phyloP scores from a whole-genome alignment of 2,797 vertebrate genomes.

The Cossypha dichroa region DNA sequence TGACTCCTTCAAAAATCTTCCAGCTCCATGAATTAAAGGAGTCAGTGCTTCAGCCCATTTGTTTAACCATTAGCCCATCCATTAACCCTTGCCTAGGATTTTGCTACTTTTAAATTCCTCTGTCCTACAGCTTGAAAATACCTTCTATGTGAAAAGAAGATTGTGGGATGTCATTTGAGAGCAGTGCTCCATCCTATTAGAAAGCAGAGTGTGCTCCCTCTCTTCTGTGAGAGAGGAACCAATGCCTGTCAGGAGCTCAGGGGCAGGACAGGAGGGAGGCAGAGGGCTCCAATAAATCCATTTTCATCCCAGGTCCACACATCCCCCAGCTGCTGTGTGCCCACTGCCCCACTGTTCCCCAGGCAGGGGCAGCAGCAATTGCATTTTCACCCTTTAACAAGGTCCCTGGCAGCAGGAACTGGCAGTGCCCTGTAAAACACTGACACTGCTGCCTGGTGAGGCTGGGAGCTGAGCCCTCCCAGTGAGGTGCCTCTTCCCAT shows the following conservation, averaged over 20 bases:
- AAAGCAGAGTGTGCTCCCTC: fast-evolving
- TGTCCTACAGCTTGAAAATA: not conserved
- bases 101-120: not conserved
- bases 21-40: not conserved
- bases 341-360: fast-evolving
- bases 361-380: not conserved
- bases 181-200: not conserved
- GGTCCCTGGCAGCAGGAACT: not conserved
- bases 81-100: not conserved
- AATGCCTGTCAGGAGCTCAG: fast-evolving
- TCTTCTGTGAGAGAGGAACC: not conserved
- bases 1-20: not conserved
- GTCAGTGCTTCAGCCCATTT: not conserved
- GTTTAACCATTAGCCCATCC: not conserved
- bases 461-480: not conserved
- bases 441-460: fast-evolving
- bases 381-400: not conserved
- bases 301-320: fast-evolving
- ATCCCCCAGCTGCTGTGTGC: fast-evolving
- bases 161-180: fast-evolving
- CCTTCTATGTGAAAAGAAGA: not conserved
- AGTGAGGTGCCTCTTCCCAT: not conserved
- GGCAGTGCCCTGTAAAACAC: not conserved
- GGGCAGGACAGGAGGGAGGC: not conserved
- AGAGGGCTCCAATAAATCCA: not conserved